Percentiles rank a stretch among this genome's conserved stretches.
Conservation (phyloP, 1,140 invertebrate species). For the Triops longicaudatus region DNA sequence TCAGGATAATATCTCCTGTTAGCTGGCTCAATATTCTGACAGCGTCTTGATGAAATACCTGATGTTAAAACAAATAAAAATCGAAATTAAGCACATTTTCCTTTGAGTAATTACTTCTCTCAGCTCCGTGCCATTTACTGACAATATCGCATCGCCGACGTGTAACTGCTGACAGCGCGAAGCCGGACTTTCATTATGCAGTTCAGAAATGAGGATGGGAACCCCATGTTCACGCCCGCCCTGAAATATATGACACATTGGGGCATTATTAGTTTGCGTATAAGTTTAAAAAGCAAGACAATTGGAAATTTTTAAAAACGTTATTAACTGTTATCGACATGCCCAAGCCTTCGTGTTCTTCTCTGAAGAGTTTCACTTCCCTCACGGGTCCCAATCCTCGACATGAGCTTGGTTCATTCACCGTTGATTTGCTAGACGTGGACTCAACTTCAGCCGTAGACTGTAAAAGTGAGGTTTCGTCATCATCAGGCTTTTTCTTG, state of each 20-base stretch:
- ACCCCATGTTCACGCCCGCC: conserved; percentile 76
- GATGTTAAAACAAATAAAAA: not conserved
- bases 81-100: not conserved
- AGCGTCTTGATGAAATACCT: not conserved
- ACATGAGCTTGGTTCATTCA: conserved; percentile 27
- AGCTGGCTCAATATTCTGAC: not conserved
- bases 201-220: conserved; percentile 74
- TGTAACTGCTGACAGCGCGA: conserved; percentile 57
- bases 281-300: not conserved
- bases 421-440: conserved; percentile 29
- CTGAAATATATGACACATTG: conserved; percentile 39
- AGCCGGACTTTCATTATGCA: conserved; percentile 67
- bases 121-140: conserved; percentile 66
- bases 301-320: not conserved
- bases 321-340: conserved; percentile 66
- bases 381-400: conserved; percentile 33
- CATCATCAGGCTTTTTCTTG: conserved; percentile 26
- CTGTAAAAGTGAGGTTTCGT: conserved; percentile 38
- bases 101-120: conserved; percentile 41
- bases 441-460: conserved; percentile 33
- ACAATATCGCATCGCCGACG: conserved; percentile 73
- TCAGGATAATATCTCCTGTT: not conserved
- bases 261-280: not conserved
- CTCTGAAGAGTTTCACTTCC: conserved; percentile 52
- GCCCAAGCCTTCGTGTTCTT: conserved; percentile 62